phyloP scores from a whole-genome alignment of 2,888 invertebrate species.

The Exocentrus adspersus region DNA sequence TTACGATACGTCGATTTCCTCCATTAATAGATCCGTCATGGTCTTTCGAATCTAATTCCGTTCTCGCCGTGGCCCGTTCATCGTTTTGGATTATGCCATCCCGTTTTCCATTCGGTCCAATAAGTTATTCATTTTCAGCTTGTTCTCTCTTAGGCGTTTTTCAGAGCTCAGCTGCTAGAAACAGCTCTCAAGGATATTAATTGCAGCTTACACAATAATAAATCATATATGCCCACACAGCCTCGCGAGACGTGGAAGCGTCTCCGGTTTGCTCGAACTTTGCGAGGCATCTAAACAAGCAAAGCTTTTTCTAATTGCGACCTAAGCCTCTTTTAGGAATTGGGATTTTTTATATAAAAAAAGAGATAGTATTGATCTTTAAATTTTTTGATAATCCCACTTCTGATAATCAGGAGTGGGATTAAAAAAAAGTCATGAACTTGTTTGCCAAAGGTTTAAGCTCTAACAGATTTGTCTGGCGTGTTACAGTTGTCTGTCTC shows the following conservation, averaged over 20 bases:
- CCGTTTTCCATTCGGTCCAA: background rate
- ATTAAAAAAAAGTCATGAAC: too few species aligned
- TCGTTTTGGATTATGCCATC: background rate
- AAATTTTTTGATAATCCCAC: too few species aligned
- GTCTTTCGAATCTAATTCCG: background rate
- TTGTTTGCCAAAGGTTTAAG: too few species aligned
- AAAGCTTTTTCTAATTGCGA: background rate
- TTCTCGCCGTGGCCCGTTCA: background rate
- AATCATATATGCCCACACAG: background rate
- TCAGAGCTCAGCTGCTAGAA: too few species aligned
- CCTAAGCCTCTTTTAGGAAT: conserved; percentile 1
- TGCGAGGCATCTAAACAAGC: background rate
- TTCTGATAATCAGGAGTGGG: too few species aligned
- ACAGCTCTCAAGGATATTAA: background rate
- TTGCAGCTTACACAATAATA: background rate
- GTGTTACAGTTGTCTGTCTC: too few species aligned
- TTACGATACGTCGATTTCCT: background rate
- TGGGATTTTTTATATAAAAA: conserved; percentile 1
- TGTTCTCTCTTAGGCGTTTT: too few species aligned
- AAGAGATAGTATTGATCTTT: too few species aligned
- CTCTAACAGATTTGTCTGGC: too few species aligned
- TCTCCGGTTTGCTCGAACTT: background rate
- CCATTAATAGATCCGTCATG: background rate
- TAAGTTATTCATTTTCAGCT: background rate
- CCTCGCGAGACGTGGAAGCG: background rate